phyloP scores from a whole-genome alignment of 2,888 invertebrate species.

The Hyposoter didymator region DNA sequence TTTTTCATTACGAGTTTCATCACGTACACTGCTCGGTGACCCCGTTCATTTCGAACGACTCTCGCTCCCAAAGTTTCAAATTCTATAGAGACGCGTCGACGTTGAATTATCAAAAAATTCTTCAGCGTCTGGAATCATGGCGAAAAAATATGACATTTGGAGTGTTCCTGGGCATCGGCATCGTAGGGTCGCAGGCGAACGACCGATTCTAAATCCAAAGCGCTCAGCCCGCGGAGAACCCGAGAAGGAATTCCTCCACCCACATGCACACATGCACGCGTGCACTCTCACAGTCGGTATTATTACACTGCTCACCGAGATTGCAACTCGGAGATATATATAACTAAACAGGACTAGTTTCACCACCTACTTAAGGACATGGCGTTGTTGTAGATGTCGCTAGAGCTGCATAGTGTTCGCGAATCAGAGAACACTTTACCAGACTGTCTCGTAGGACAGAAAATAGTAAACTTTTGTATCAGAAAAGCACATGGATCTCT shows the following conservation, averaged over 20 bases:
- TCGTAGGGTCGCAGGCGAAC: not conserved
- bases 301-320: not conserved
- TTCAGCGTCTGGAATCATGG: not conserved
- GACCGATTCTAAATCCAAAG: not conserved
- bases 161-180: not conserved
- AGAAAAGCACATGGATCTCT: not conserved
- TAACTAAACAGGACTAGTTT: slow-evolving; percentile 50
- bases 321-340: slow-evolving; percentile 19
- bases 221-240: not conserved
- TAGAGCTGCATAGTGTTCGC: slow-evolving; percentile 49
- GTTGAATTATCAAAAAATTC: not conserved
- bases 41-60: not conserved
- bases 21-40: not conserved
- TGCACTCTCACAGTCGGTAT: not conserved
- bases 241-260: slow-evolving; percentile 3
- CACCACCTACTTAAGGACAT: slow-evolving; percentile 52
- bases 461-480: not conserved
- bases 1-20: not conserved
- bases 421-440: slow-evolving; percentile 17
- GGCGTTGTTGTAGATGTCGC: slow-evolving; percentile 54
- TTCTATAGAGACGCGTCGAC: not conserved
- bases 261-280: not conserved
- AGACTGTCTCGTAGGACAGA: not conserved
- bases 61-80: not conserved
- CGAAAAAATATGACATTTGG: not conserved